Conservation (phyloP, 2,113 vertebrate species). For the Pionites leucogaster region DNA sequence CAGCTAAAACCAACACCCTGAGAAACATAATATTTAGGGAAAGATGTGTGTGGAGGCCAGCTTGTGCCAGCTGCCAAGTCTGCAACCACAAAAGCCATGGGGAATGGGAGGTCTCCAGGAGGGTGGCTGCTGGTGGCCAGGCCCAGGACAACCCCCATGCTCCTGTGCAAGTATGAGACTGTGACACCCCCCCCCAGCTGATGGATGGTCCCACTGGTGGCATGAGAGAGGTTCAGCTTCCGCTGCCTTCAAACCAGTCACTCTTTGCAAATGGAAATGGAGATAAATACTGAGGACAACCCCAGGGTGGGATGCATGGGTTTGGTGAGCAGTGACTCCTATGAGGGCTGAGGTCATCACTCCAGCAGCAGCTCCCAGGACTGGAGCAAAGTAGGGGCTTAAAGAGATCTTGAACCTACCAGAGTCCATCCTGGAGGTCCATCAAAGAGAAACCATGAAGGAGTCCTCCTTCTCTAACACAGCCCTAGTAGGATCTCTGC, state of each 20-base stretch:
- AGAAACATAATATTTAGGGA: slow-evolving; percentile 35
- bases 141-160: background rate
- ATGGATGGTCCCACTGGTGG: background rate
- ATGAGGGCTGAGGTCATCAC: background rate
- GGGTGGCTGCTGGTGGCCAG: background rate
- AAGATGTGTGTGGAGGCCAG: background rate
- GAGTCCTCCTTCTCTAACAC: background rate
- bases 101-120: background rate
- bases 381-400: background rate
- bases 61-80: background rate
- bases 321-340: background rate
- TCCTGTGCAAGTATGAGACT: background rate
- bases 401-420: background rate
- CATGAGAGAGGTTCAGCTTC: accelerated
- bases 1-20: slow-evolving; percentile 35
- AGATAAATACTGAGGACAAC: background rate
- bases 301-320: background rate
- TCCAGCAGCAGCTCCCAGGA: background rate
- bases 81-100: background rate
- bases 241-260: background rate
- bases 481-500: background rate
- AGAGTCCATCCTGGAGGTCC: background rate
- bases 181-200: background rate
- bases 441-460: background rate
- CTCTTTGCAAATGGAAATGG: background rate